phyloP scores from a whole-genome alignment of 2,797 vertebrate species.

The Danio aesculapii region DNA sequence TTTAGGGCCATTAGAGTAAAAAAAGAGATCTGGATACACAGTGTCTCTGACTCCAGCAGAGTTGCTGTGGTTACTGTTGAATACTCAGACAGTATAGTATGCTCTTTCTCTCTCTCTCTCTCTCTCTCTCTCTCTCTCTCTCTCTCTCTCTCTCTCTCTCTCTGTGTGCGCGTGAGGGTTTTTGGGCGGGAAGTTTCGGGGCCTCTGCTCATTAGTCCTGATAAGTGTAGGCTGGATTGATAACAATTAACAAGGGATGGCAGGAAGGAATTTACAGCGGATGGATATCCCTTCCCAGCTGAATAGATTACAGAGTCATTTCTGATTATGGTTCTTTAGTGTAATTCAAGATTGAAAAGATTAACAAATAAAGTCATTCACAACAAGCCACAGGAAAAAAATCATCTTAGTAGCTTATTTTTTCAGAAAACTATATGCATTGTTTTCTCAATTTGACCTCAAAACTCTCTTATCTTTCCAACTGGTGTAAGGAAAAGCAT shows the following conservation, averaged over 20 bases:
- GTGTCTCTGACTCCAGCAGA: slow-evolving; percentile 14
- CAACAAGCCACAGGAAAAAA: slow-evolving; percentile 3
- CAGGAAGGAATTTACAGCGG: slow-evolving; percentile 10
- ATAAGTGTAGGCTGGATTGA: slow-evolving; percentile 71
- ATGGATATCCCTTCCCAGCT: background rate
- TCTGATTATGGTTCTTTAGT: background rate
- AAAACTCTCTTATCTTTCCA: background rate
- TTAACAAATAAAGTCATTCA: background rate
- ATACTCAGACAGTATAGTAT: background rate
- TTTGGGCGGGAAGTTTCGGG: background rate
- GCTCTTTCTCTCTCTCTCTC: no score
- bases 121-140: no score
- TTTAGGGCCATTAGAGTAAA: background rate
- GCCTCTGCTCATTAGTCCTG: slow-evolving; percentile 69
- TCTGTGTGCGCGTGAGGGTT: background rate
- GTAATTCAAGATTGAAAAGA: background rate
- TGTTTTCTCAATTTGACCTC: background rate
- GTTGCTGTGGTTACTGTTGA: background rate
- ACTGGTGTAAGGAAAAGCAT: slow-evolving; percentile 7
- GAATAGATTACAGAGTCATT: background rate
- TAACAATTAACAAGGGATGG: slow-evolving; percentile 69
- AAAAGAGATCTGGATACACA: background rate
- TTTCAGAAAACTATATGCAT: background rate
- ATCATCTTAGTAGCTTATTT: background rate
- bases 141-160: no score